Evolutionary conservation across 2,888 invertebrate species (phyloP).

Genomic region (Erannis defoliaria): DNA sequence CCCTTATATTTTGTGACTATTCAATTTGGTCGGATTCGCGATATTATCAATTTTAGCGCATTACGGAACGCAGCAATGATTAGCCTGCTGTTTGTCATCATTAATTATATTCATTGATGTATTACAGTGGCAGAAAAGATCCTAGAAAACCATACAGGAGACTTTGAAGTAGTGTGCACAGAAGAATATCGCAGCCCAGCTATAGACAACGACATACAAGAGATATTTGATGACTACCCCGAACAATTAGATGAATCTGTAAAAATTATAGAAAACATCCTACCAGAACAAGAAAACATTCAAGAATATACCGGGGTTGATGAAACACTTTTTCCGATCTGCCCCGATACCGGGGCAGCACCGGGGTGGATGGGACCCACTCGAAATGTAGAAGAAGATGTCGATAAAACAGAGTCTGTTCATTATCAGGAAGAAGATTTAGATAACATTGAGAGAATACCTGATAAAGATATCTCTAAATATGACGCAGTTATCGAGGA

Average conservation of each 20-base stretch:
- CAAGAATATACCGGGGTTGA: not conserved
- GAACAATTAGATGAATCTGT: not conserved
- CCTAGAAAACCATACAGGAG: not conserved
- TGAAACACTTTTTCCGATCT: too few species aligned
- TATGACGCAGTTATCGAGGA: slow-evolving; percentile 6
- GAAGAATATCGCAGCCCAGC: not conserved
- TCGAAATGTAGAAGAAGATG: too few species aligned
- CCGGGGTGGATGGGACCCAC: too few species aligned
- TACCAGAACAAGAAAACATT: not conserved
- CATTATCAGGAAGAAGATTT: not conserved
- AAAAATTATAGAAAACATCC: not conserved
- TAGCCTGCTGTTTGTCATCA: too few species aligned
- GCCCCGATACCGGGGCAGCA: too few species aligned
- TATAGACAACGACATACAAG: not conserved
- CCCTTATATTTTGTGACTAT: too few species aligned
- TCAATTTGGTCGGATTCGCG: too few species aligned
- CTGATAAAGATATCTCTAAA: slow-evolving; percentile 18
- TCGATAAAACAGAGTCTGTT: not conserved
- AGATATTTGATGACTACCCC: slow-evolving; percentile 4
- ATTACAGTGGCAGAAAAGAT: slow-evolving; percentile 24
- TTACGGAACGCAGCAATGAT: too few species aligned
- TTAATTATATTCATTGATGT: not conserved
- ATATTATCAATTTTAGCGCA: too few species aligned
- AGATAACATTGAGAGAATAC: slow-evolving; percentile 8
- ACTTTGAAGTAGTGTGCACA: not conserved